These are phyloP conservation scores for Antechinus flavipes DNA, from an alignment of 2,113 vertebrate species.

Conservation along the genomic window DNA sequence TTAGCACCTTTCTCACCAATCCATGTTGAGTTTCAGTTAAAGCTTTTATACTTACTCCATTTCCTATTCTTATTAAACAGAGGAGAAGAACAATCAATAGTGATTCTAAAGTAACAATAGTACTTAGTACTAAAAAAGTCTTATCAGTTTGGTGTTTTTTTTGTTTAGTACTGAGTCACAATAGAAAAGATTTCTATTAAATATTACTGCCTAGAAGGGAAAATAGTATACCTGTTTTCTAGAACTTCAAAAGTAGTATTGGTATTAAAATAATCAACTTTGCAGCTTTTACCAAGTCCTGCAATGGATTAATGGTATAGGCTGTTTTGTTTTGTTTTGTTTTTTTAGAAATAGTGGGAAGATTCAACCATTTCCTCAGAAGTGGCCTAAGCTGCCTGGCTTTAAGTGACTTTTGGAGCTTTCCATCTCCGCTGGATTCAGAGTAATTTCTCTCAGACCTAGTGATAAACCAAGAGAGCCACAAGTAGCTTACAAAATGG, in stretches of 20 bases:
- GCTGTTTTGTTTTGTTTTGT: neutral
- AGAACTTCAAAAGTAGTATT: conserved; percentile 7
- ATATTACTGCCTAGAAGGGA: conserved; percentile 66
- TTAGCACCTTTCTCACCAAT: neutral
- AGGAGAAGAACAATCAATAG: neutral
- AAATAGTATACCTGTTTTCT: conserved; percentile 65
- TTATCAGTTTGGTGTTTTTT: neutral
- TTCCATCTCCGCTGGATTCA: neutral
- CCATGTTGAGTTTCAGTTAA: neutral
- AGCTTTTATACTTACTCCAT: neutral
- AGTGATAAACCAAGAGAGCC: neutral
- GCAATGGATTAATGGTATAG: neutral
- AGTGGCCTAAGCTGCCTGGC: neutral
- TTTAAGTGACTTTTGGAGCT: conserved; percentile 16
- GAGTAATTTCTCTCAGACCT: neutral
- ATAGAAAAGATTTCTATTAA: conserved; percentile 54
- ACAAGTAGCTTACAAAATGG: conserved; percentile 20
- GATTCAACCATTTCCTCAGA: conserved; percentile 29
- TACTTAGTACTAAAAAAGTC: neutral
- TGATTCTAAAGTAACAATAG: neutral
- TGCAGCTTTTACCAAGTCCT: neutral
- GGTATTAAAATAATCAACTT: conserved; percentile 8
- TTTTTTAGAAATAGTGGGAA: neutral
- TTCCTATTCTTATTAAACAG: neutral
- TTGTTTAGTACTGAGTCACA: conserved; percentile 43